Conservation (phyloP, 2,888 invertebrate genomes). For the Conistra vaccinii region DNA sequence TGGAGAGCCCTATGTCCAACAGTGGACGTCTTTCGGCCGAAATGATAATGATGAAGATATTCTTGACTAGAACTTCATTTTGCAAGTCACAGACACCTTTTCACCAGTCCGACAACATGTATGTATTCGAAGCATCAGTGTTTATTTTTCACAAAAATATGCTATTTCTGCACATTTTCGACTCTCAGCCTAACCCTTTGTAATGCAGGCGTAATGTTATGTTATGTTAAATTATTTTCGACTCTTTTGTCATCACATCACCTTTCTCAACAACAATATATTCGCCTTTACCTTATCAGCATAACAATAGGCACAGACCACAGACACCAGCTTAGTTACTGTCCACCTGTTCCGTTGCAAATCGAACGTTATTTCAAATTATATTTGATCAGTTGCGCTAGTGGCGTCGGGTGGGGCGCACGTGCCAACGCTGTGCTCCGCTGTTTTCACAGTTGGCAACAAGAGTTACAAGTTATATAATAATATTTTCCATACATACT, state of each 20-base stretch:
- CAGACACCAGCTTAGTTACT: conserved; percentile 52
- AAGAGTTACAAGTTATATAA: conserved; percentile 38
- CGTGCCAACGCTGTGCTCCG: conserved; percentile 39
- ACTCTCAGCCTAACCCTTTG: not conserved
- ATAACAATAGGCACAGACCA: conserved; percentile 57
- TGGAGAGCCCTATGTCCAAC: too few relatives aligned
- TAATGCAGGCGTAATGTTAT: too few relatives aligned
- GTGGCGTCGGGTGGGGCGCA: conserved; percentile 31
- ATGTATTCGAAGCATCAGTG: not conserved
- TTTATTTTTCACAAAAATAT: not conserved
- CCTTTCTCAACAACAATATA: not conserved
- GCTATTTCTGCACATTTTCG: not conserved
- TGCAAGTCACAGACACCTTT: not conserved
- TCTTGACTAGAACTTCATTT: not conserved
- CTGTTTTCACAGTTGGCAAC: conserved; percentile 59
- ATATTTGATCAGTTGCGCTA: conserved; percentile 62
- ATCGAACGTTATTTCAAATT: conserved; percentile 63
- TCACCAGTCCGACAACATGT: not conserved
- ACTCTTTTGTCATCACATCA: not conserved
- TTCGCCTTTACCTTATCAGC: conserved; percentile 19
- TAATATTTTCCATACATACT: conserved; percentile 32
- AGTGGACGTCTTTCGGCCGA: too few relatives aligned
- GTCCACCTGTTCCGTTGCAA: conserved; percentile 61
- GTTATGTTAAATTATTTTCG: not conserved
- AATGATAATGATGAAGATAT: too few relatives aligned